Conservation (phyloP, 2,888 invertebrate species). For the Periphyllus acericola region DNA sequence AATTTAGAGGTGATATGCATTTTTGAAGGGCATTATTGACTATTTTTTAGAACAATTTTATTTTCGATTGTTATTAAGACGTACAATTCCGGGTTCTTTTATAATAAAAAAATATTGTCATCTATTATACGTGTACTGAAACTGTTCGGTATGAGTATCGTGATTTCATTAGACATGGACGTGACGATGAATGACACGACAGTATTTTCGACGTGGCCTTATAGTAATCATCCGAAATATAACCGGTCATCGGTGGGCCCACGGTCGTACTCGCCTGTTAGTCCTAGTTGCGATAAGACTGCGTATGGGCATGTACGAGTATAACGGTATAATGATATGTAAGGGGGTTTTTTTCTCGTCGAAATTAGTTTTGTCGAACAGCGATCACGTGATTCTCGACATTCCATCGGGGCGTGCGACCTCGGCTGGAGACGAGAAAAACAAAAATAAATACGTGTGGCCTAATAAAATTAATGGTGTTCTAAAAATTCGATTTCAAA, state of each 20-base stretch:
- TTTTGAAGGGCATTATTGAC: no score
- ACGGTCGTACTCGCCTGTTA: constrained; percentile 4
- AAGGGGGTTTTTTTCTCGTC: neutral
- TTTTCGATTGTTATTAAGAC: no score
- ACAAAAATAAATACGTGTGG: neutral
- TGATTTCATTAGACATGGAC: neutral
- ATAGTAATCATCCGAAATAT: no score
- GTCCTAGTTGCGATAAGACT: constrained; percentile 23
- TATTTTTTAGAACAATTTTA: no score
- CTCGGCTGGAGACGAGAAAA: neutral
- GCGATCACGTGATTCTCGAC: constrained; percentile 44
- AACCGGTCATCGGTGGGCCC: neutral
- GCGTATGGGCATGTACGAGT: neutral
- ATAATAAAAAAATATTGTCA: no score
- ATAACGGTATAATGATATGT: neutral
- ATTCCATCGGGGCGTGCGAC: constrained; percentile 4
- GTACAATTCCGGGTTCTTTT: no score
- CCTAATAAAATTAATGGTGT: constrained; percentile 5
- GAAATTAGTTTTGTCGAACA: constrained; percentile 18
- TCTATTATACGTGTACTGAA: neutral
- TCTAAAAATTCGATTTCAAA: neutral
- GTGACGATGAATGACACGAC: no score
- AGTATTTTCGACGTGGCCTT: neutral
- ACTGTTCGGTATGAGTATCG: neutral
- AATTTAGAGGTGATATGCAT: no score